Evolutionary conservation across 1,140 invertebrate species (phyloP), one percentile per base, ranked within the genome.

Genomic region (Calliphora vicina): DNA sequence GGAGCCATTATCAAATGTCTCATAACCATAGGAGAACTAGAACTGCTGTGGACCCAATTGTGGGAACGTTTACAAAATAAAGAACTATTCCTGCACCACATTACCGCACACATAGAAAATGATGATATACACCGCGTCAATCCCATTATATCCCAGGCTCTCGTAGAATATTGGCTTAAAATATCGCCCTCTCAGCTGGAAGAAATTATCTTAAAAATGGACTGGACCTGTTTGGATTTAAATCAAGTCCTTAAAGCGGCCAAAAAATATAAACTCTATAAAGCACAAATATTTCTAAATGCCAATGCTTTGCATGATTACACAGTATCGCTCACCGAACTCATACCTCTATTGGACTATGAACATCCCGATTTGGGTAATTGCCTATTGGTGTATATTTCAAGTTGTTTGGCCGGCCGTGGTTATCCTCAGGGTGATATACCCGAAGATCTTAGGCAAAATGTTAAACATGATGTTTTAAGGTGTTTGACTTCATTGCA

Each of bases 341-440:
- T 96, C 20, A 91, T 96, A 78, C 93, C 93, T 0, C 78, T 90
- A 89, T 71, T 85, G 91, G 5, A 4, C 57, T 91, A 88, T 57
- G 92, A 92, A 83, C 43, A 76, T 17, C 26, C 91, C 92, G 91
- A 91, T 86, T 90, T 97, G 25, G 98, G 98, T 20, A 98, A 98
- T 86, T 97, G 97, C 86, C 91, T 99, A 82, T 91, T 99, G 80
- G 95, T 99, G 13, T 99, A 98, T 88, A 93, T 96, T 61, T 98
- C 97, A 82, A 98, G 97, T 87, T 99, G 98, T 89, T 92, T 99
- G 85, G 96, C 96, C 25, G 98, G 98, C 1, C 92, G 97, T 83
- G 95, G 95, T 2, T 99, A 98, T 92, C 98, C 97, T 2, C 94
- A 94, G 61, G 97, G 97, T 15, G 93, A 96, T 87, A 94, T 99